Evolutionary conservation across 2,888 invertebrate species (phyloP).

Genomic region (Nemurella pictetii): DNA sequence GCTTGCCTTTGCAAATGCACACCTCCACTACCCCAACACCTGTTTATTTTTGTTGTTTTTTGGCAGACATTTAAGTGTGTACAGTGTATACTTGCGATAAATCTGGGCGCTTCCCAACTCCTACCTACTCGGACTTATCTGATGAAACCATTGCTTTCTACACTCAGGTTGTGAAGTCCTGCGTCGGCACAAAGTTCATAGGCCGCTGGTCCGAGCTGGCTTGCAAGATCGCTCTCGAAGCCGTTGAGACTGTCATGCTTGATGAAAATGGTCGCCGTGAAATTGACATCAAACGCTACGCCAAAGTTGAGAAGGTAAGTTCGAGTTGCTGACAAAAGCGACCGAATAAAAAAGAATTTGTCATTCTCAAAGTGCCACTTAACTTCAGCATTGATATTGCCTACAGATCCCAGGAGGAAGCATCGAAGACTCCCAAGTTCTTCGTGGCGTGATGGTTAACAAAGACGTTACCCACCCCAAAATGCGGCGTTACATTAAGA

Average conservation of each 20-base stretch:
- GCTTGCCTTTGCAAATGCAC: too few species aligned
- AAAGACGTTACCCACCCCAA: conserved; percentile 98
- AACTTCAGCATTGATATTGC: background rate
- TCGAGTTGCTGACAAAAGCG: too few species aligned
- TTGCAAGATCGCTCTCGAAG: conserved; percentile 93
- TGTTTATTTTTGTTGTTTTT: too few species aligned
- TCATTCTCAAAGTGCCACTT: conserved; percentile 13
- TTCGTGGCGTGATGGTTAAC: conserved; percentile 96
- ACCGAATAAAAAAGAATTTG: background rate
- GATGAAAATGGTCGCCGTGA: conserved; percentile 89
- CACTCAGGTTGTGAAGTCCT: conserved; percentile 64
- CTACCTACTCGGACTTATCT: too few species aligned
- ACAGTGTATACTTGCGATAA: too few species aligned
- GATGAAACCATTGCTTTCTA: background rate
- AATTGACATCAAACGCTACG: conserved; percentile 97
- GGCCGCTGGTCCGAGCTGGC: conserved; percentile 95
- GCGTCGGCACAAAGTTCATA: conserved; percentile 96
- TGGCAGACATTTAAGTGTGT: too few species aligned
- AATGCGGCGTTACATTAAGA: conserved; percentile 92
- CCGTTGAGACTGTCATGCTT: conserved; percentile 87
- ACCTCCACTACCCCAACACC: too few species aligned
- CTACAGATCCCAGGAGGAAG: conserved; percentile 86
- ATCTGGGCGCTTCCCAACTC: too few species aligned
- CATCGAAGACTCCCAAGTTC: conserved; percentile 90
- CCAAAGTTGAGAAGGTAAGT: conserved; percentile 73